Evolutionary conservation across 2,797 vertebrate genomes (phyloP), one percentile per base, ranked within the genome.

Genomic region (Acanthis flammea): DNA sequence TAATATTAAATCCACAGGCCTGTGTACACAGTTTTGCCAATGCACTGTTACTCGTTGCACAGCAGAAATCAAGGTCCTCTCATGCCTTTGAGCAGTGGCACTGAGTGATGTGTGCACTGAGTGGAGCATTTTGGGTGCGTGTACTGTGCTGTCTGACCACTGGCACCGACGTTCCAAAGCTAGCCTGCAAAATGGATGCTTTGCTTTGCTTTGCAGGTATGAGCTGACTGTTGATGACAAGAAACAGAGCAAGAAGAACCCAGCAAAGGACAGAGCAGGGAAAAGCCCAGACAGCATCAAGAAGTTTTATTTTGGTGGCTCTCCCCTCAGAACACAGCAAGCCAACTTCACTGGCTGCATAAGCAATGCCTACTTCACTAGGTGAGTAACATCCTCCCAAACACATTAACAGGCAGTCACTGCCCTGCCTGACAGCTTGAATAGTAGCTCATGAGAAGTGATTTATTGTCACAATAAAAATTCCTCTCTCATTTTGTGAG

Each of bases 311-410:
- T 99, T 98, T 13, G 99, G 99, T 5, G 99, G 99, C 9, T 98
- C 98, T 88, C 98, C 98, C 4, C 90, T 97, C 92, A 98, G 97
- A 97, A 95, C 92, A 0, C 98, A 97, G 83, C 98, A 98, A 84
- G 98, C 97, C 90, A 99, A 99, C 94, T 99, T 99, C 96, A 99
- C 99, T 2, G 99, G 99, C 76, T 99, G 99, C 91, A 99, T 99
- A 97, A 99, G 99, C 96, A 98, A 99, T 0, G 98, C 99, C 66
- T 99, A 99, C 97, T 98, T 99, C 92, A 99, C 98, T 97, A 99
- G 99, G 99, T 99, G 97, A 7, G 57, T 41, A 79, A n/a, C 71
- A 96, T 93, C 85, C 76, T 62, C 70, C 66, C n/a, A 62, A 66
- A 48, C 55, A n/a, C 44, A 61, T 33, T 22, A 68, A n/a, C 44